Base-by-base conservation (phyloP, 2,113 vertebrate species). In the Coturnix japonica region DNA sequence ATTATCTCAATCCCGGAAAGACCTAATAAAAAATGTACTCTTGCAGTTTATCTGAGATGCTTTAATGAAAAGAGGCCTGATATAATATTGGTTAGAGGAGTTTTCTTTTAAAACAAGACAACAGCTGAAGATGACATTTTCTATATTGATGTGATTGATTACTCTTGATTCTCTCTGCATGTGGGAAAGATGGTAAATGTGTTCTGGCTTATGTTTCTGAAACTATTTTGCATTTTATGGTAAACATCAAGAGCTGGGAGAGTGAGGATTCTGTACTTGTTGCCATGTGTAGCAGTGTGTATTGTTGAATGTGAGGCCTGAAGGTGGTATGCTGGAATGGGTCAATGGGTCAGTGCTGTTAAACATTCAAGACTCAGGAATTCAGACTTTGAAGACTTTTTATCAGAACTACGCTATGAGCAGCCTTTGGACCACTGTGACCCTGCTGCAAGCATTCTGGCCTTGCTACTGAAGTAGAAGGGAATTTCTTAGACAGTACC, bases 251-350 rank as follows among this genome's bases (percentile, higher is more conserved):
- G 31, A 54, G 12, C 14, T 80, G 28, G 16, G 35, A 80, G 44
- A 57, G 43, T 4, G n/a, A 22, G 14, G 37, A 17, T 69, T 82
- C 6, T 73, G 59, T 20, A 37, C 49, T 85, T 93, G 33, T 63
- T 21, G 49, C 16, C 19, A 31, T 9, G 1, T 2, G 21, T 23
- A 23, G 28, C 46, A 18, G 4, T 0, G 0, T 17, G 22, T 2
- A 1, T 6, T 82, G 23, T 61, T 61, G 14, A 35, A 49, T 8
- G 17, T 33, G 66, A 35, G 17, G 11, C 22, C n/a, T n/a, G 33
- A 26, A 13, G 79, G 61, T 72, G 79, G 61, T 72, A 31, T 7
- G 2, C 47, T 30, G 33, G 2, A 13, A 18, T 20, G 63, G 71
- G 30, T 57, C 20, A 35, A 23, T 10, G 43, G 11, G 2, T 22